A percentile compares a stretch with the other conserved stretches of the same genome.
phyloP scores from a whole-genome alignment of 2,888 invertebrate genomes.

The Ophion ellenae region DNA sequence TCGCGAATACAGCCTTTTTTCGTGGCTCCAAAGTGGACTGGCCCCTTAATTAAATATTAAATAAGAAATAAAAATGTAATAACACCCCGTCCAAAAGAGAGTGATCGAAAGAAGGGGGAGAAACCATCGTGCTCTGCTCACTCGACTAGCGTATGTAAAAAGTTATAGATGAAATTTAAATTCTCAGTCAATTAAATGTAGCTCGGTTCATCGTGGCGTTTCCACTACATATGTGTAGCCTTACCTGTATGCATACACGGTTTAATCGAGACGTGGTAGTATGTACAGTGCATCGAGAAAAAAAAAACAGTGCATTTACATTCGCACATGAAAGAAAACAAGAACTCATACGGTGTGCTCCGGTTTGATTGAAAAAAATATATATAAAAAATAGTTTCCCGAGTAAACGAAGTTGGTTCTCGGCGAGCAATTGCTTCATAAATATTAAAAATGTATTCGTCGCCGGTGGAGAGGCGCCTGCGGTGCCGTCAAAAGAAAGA shows the following conservation, averaged over 20 bases:
- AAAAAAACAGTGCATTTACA: conserved; percentile 29
- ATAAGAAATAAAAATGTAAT: too few species aligned
- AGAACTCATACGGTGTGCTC: conserved; percentile 46
- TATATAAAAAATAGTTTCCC: conserved; percentile 49
- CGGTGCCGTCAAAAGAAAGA: conserved; percentile 21
- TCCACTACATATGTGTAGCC: not conserved
- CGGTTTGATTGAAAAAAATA: conserved; percentile 58
- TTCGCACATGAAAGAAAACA: conserved; percentile 48
- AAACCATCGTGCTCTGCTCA: too few species aligned
- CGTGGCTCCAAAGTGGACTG: too few species aligned
- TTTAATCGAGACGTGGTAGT: conserved; percentile 8
- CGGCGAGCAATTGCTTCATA: conserved; percentile 64
- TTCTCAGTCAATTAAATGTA: not conserved
- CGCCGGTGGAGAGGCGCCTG: conserved; percentile 38
- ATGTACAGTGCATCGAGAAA: conserved; percentile 6
- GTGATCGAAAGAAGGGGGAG: too few species aligned
- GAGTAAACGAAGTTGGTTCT: conserved; percentile 63
- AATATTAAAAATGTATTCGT: conserved; percentile 67
- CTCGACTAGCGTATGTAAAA: not conserved
- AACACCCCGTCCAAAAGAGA: too few species aligned
- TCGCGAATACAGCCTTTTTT: too few species aligned
- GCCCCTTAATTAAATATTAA: too few species aligned
- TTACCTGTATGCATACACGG: not conserved
- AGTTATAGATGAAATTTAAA: not conserved
- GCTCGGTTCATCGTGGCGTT: not conserved